A percentile compares a stretch with the other conserved stretches of the same genome.
phyloP scores from a whole-genome alignment of 2,113 vertebrate species.

The Lophura nycthemera region DNA sequence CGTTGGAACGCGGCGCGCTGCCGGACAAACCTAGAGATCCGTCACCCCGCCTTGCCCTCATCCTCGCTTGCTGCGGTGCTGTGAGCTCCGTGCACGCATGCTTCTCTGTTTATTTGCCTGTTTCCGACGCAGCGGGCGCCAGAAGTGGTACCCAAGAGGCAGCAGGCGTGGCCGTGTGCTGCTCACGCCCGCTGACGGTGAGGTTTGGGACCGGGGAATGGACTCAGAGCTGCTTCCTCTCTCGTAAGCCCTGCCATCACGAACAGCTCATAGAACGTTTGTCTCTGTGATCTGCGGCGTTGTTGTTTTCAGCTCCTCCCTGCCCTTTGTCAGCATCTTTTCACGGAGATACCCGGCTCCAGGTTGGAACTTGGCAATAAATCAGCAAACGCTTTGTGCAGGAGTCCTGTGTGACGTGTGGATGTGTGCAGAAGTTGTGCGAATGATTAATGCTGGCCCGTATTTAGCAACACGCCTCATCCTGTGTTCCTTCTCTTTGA shows the following conservation, averaged over 20 bases:
- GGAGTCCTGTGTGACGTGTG: rapidly evolving
- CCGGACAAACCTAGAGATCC: too few species aligned
- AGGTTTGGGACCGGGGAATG: background rate
- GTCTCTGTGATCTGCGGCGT: background rate
- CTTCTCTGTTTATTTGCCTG: too few species aligned
- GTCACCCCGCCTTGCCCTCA: background rate
- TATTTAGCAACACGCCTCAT: rapidly evolving
- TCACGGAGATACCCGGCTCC: background rate
- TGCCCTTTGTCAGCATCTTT: background rate
- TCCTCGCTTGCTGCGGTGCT: background rate
- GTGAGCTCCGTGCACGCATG: background rate
- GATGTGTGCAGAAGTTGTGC: rapidly evolving
- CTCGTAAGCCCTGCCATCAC: rapidly evolving
- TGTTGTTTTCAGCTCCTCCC: background rate
- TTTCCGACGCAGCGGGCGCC: background rate
- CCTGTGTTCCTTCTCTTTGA: background rate
- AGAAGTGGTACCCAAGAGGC: background rate
- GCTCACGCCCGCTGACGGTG: rapidly evolving
- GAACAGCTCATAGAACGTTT: background rate
- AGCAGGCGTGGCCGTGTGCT: too few species aligned
- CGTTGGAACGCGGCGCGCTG: too few species aligned
- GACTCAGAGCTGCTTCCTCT: rapidly evolving
- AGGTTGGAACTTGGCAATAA: background rate
- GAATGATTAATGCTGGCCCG: rapidly evolving
- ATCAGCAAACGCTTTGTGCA: background rate